Conservation (phyloP, 2,888 invertebrate genomes). For the Melolontha melolontha region DNA sequence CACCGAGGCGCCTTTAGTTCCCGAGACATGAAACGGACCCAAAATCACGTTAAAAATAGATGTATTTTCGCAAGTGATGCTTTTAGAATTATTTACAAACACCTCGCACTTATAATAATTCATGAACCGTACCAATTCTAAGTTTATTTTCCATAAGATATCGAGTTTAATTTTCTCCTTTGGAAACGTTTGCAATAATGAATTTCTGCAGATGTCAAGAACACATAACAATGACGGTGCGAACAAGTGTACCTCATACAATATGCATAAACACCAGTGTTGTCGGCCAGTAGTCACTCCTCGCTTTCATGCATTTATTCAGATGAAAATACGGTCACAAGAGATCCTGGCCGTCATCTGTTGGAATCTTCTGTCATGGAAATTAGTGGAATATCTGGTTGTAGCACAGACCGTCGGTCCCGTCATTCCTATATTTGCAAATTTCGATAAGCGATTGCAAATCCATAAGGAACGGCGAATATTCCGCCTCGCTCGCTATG, state of each 20-base stretch:
- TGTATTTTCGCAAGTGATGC: too few species aligned
- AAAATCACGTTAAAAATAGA: too few species aligned
- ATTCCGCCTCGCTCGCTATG: too few species aligned
- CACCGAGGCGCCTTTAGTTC: too few species aligned
- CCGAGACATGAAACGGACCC: too few species aligned
- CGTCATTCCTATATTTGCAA: conserved; percentile 18
- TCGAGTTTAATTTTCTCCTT: too few species aligned
- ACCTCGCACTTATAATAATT: too few species aligned
- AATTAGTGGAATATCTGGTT: conserved; percentile 53
- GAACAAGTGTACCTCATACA: conserved; percentile 56
- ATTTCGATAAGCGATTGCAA: conserved; percentile 24
- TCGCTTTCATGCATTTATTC: conserved; percentile 64
- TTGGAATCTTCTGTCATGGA: conserved; percentile 52
- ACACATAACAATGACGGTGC: conserved; percentile 52
- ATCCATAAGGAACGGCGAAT: conserved; percentile 1
- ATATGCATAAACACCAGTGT: conserved; percentile 58
- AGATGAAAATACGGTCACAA: conserved; percentile 41
- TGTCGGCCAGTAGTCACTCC: conserved; percentile 36
- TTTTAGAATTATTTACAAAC: too few species aligned
- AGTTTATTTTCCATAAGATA: too few species aligned
- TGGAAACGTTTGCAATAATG: neutral
- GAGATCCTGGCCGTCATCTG: conserved; percentile 53
- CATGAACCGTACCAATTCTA: too few species aligned
- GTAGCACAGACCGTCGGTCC: conserved; percentile 37
- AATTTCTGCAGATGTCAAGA: conserved; percentile 54